These are phyloP conservation scores for Leuciscus idus DNA, from an alignment of 2,113 vertebrate species.

Conservation along the genomic window DNA sequence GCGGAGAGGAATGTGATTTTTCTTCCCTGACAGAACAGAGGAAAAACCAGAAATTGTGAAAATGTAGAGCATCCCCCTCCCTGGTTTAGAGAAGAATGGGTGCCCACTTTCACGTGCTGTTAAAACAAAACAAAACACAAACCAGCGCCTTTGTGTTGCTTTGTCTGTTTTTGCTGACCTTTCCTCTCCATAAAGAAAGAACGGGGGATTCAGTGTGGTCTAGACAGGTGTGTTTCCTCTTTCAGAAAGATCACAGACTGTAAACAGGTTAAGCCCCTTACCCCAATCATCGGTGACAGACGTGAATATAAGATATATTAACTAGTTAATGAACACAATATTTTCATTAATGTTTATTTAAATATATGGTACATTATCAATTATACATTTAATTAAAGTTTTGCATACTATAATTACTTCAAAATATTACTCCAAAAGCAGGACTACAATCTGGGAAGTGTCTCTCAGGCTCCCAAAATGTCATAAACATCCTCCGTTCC, in stretches of 20 bases:
- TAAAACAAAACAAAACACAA: slow-evolving; percentile 44
- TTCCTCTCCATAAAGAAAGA: slow-evolving; percentile 65
- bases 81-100: slow-evolving; percentile 17
- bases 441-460: slow-evolving; percentile 40
- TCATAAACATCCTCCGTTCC: slow-evolving; percentile 16
- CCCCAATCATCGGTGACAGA: neutral
- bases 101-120: slow-evolving; percentile 31
- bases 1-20: slow-evolving; percentile 41
- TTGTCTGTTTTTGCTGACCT: slow-evolving; percentile 50
- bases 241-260: slow-evolving; percentile 9
- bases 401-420: neutral
- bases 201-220: neutral
- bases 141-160: slow-evolving; percentile 36
- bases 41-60: slow-evolving; percentile 35
- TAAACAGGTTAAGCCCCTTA: slow-evolving; percentile 15
- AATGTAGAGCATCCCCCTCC: slow-evolving; percentile 35
- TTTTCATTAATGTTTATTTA: neutral
- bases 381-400: neutral
- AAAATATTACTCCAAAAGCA: slow-evolving; percentile 28
- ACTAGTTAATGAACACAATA: neutral
- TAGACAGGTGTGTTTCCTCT: slow-evolving; percentile 46
- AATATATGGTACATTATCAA: neutral
- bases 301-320: neutral
- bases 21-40: slow-evolving; percentile 47
- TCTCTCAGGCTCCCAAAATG: slow-evolving; percentile 4